Evolutionary conservation across 2,888 invertebrate genomes (phyloP).

Genomic region (Teleiodes luculella): DNA sequence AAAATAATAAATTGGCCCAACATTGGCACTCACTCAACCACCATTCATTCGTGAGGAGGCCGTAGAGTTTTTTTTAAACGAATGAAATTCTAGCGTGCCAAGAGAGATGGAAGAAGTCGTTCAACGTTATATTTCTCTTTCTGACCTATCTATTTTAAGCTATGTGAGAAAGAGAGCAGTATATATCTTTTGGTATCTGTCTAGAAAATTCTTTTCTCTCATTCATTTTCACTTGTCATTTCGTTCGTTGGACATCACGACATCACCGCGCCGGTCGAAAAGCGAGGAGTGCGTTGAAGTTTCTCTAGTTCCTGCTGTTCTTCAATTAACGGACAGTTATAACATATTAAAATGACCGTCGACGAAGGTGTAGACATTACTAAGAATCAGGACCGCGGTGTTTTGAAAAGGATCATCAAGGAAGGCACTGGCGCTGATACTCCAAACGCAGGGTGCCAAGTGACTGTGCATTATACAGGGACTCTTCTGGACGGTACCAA

Average conservation of each 20-base stretch:
- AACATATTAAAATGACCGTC: constrained; percentile 51
- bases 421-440: constrained; percentile 86
- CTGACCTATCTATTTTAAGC: neutral
- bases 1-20: too few relatives aligned
- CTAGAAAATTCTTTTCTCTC: constrained; percentile 1
- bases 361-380: constrained; percentile 69
- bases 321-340: neutral
- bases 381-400: constrained; percentile 81
- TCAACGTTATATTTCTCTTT: neutral
- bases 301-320: neutral
- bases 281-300: neutral
- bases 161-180: neutral
- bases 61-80: too few relatives aligned
- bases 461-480: constrained; percentile 93
- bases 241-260: too few relatives aligned
- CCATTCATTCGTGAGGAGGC: too few relatives aligned
- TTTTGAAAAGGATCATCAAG: constrained; percentile 86
- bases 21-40: too few relatives aligned
- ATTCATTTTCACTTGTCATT: constrained; percentile 6
- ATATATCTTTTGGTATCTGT: neutral
- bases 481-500: constrained; percentile 91
- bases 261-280: too few relatives aligned
- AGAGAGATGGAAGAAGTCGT: too few relatives aligned
- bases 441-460: constrained; percentile 83
- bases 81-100: too few relatives aligned